Evolutionary conservation across 1,140 invertebrate genomes (phyloP).

Genomic region (Tetramorium simillimum): DNA sequence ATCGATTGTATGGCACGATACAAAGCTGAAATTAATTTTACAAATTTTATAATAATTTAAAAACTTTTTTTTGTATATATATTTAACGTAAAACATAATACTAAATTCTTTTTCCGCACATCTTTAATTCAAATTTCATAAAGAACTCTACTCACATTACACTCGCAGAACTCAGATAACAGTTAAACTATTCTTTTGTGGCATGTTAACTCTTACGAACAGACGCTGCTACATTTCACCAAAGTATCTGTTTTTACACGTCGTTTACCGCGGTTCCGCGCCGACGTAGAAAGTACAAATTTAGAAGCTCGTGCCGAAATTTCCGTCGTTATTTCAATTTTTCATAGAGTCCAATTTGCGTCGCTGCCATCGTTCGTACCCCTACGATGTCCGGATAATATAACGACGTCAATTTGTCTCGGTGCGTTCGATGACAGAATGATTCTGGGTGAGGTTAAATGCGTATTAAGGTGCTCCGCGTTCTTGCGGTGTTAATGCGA

Average conservation of each 20-base stretch:
- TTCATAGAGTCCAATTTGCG: neutral
- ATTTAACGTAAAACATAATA: neutral
- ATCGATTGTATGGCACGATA: neutral
- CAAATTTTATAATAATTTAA: neutral
- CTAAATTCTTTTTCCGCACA: neutral
- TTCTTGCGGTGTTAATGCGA: constrained; percentile 67
- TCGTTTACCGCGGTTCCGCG: constrained; percentile 15
- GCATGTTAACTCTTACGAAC: neutral
- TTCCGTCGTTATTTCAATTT: constrained; percentile 7
- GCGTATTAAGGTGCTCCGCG: constrained; percentile 8
- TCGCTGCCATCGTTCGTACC: neutral
- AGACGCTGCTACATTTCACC: neutral
- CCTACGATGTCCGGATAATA: neutral
- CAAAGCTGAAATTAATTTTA: neutral
- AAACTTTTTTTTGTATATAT: neutral
- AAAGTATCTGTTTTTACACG: constrained; percentile 30
- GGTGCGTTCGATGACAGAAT: neutral
- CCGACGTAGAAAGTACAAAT: neutral
- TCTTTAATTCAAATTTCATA: neutral
- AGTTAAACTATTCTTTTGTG: neutral
- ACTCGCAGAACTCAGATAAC: neutral
- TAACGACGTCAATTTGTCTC: constrained; percentile 26
- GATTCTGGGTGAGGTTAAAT: neutral
- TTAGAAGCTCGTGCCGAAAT: neutral
- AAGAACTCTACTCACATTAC: neutral